These are phyloP conservation scores for Cavia aperea DNA, from an alignment of 2,113 vertebrate species.

Conservation along the genomic window DNA sequence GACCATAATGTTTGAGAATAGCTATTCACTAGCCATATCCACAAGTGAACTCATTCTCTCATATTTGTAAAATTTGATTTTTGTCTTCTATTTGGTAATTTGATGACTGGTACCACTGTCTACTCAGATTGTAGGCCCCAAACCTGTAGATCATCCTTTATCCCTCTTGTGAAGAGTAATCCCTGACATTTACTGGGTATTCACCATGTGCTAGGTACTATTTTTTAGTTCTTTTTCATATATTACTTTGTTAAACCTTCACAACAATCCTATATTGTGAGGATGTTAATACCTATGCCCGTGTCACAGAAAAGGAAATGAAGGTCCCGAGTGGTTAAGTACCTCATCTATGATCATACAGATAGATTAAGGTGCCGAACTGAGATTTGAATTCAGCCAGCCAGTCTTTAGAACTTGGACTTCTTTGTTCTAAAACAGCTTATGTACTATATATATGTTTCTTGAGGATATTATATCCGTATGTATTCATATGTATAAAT, in stretches of 20 bases:
- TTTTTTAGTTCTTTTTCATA: background rate
- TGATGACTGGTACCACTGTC: background rate
- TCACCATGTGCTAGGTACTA: background rate
- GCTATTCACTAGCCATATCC: background rate
- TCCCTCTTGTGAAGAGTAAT: background rate
- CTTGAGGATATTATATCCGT: background rate
- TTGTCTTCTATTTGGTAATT: background rate
- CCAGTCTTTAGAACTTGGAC: background rate
- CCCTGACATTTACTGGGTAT: background rate
- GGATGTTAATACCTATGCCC: background rate
- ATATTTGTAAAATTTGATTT: background rate
- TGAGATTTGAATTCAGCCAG: background rate
- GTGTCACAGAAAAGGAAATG: background rate
- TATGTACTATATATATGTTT: background rate
- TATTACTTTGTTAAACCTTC: background rate
- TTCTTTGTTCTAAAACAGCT: conserved; percentile 10
- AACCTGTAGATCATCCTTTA: background rate
- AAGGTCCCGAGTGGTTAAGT: background rate
- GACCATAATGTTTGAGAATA: background rate
- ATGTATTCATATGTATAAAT: too few relatives aligned
- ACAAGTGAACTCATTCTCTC: background rate
- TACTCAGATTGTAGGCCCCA: background rate
- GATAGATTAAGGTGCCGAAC: background rate
- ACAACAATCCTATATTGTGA: background rate
- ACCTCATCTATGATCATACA: background rate